phyloP scores from a whole-genome alignment of 35 echinoderm and acorn worm species.

The Anneissia japonica region DNA sequence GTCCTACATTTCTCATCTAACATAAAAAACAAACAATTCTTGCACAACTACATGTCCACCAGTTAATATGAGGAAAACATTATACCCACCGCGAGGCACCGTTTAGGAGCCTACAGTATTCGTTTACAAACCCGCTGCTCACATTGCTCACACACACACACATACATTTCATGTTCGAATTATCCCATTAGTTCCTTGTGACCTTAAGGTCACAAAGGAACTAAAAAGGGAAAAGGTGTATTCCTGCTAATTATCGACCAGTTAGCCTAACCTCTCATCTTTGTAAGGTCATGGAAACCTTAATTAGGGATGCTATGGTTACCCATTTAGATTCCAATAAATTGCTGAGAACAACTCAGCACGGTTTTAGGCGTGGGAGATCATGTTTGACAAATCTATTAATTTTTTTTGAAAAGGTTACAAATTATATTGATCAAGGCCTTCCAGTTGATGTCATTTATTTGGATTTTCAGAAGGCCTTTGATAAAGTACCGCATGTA shows the following conservation, averaged over 20 bases:
- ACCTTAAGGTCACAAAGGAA: too few relatives aligned
- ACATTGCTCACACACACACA: too few relatives aligned
- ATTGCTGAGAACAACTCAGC: neutral
- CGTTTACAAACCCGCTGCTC: too few relatives aligned
- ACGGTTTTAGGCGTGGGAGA: neutral
- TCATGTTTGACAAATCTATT: constrained; percentile 36
- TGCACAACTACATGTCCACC: too few relatives aligned
- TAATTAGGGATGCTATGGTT: neutral
- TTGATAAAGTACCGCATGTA: constrained; percentile 14
- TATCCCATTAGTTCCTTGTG: too few relatives aligned
- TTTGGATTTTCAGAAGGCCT: constrained; percentile 23
- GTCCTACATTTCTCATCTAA: too few relatives aligned
- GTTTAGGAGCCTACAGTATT: too few relatives aligned
- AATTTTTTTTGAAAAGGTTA: constrained; percentile 18
- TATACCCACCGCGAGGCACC: too few relatives aligned
- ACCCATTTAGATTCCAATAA: neutral
- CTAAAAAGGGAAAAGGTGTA: neutral
- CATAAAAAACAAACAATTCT: too few relatives aligned
- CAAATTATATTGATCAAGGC: constrained; percentile 10
- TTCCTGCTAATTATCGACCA: neutral
- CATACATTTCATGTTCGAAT: too few relatives aligned
- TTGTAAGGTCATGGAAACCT: constrained; percentile 9
- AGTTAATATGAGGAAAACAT: too few relatives aligned
- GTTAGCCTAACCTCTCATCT: neutral
- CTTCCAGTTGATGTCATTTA: constrained; percentile 28